Evolutionary conservation across 1,140 invertebrate species (phyloP).

Genomic region (Meteorus sp.): DNA sequence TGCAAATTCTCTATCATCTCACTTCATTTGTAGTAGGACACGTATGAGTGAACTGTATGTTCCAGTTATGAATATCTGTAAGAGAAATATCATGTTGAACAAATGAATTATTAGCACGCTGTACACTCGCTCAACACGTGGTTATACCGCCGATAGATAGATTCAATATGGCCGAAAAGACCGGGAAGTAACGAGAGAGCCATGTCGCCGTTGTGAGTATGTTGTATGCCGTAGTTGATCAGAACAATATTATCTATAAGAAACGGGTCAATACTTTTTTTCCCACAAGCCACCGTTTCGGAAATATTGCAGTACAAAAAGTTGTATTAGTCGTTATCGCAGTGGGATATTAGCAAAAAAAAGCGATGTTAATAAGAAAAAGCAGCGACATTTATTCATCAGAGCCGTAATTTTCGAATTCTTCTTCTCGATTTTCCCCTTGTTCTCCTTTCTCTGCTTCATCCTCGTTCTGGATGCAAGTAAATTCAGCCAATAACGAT

Average conservation of each 20-base stretch:
- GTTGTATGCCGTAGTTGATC: too few relatives aligned
- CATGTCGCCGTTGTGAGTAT: too few relatives aligned
- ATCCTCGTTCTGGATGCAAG: neutral
- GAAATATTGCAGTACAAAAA: neutral
- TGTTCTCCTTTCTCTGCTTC: neutral
- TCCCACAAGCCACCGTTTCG: neutral
- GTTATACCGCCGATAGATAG: too few relatives aligned
- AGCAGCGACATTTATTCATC: neutral
- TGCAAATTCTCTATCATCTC: too few relatives aligned
- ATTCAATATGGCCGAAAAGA: too few relatives aligned
- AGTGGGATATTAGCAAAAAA: neutral
- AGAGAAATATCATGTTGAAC: too few relatives aligned
- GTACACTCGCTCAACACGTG: too few relatives aligned
- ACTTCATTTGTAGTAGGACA: too few relatives aligned
- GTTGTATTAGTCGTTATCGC: neutral
- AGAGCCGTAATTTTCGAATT: neutral
- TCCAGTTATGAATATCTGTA: too few relatives aligned
- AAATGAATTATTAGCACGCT: too few relatives aligned
- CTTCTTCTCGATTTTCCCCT: neutral
- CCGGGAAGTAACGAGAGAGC: too few relatives aligned
- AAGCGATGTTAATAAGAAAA: neutral
- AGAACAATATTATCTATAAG: neutral
- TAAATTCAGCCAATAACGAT: neutral
- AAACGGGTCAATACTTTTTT: neutral
- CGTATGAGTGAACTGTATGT: too few relatives aligned